phyloP scores from a whole-genome alignment of 1,140 invertebrate species.

The Hirudo medicinalis region DNA sequence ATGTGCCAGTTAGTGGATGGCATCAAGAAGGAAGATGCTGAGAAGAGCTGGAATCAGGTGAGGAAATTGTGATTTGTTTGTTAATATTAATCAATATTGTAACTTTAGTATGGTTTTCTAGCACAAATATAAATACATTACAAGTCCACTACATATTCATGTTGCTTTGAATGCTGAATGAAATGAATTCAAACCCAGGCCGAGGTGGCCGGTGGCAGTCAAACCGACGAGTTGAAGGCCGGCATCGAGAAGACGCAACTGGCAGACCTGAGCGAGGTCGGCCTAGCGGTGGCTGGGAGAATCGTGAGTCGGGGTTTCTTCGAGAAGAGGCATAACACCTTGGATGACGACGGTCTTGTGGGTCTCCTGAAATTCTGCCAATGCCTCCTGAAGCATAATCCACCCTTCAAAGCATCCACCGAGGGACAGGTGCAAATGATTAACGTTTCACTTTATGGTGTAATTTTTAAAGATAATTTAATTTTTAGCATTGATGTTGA shows the following conservation, averaged over 20 bases:
- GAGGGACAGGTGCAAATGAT: slow-evolving; percentile 50
- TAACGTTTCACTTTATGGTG: too few species aligned
- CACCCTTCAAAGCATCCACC: slow-evolving; percentile 66
- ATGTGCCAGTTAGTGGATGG: slow-evolving; percentile 68
- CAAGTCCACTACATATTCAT: too few species aligned
- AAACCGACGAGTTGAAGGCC: too few species aligned
- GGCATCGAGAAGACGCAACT: slow-evolving; percentile 47
- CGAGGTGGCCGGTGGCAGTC: too few species aligned
- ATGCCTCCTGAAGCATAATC: slow-evolving; percentile 68
- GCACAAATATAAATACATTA: too few species aligned
- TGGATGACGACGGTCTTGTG: slow-evolving; percentile 77
- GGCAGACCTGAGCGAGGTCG: slow-evolving; percentile 61
- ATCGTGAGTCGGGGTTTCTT: slow-evolving; percentile 63
- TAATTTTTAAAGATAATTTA: too few species aligned
- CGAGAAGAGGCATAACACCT: slow-evolving; percentile 62
- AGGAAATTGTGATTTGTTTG: too few species aligned
- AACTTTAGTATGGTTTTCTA: too few species aligned
- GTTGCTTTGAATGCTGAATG: too few species aligned
- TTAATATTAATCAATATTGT: too few species aligned
- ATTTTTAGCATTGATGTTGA: too few species aligned
- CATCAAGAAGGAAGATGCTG: slow-evolving; percentile 32
- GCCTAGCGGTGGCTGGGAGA: slow-evolving; percentile 58
- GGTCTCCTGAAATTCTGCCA: slow-evolving; percentile 72
- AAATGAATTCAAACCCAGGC: too few species aligned
- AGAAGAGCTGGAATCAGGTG: slow-evolving; percentile 48